phyloP scores from a whole-genome alignment of 2,797 vertebrate species.

The Chrysocyon brachyurus region DNA sequence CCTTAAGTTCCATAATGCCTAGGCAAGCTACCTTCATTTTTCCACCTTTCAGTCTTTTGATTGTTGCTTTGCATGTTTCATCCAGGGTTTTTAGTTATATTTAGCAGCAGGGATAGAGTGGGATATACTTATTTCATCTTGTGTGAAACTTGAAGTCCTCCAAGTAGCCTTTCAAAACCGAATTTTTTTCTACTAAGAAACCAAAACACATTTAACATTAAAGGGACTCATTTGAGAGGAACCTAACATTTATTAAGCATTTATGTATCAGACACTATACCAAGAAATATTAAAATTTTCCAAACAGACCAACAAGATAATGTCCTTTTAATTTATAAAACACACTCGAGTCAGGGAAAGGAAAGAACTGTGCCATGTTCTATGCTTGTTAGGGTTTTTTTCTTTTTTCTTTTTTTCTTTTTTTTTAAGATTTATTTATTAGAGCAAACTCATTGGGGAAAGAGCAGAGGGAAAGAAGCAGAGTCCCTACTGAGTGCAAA shows the following conservation, averaged over 20 bases:
- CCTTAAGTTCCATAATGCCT: background rate
- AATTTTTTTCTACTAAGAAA: background rate
- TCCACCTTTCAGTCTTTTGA: background rate
- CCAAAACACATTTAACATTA: background rate
- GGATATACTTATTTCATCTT: background rate
- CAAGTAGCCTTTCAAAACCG: background rate
- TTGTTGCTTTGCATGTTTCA: background rate
- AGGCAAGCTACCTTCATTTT: background rate
- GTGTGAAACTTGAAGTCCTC: background rate
- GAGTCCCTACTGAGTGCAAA: background rate
- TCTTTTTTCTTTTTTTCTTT: background rate
- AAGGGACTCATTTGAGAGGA: background rate
- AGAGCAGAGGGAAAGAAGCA: background rate
- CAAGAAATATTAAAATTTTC: background rate
- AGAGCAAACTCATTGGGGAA: background rate
- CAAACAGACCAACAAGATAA: background rate
- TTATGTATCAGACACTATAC: background rate
- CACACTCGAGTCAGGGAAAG: background rate
- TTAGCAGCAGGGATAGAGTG: background rate
- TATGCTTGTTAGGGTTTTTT: background rate
- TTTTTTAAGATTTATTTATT: background rate
- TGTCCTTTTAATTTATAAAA: background rate
- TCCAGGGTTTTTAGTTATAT: background rate
- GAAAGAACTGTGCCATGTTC: background rate
- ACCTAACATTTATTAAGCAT: background rate